A percentile compares a stretch with the other conserved stretches of the same genome.
These are phyloP conservation scores for Odontamblyopus lacepedii DNA, from an alignment of 2,797 vertebrate genomes.

Conservation along the genomic window DNA sequence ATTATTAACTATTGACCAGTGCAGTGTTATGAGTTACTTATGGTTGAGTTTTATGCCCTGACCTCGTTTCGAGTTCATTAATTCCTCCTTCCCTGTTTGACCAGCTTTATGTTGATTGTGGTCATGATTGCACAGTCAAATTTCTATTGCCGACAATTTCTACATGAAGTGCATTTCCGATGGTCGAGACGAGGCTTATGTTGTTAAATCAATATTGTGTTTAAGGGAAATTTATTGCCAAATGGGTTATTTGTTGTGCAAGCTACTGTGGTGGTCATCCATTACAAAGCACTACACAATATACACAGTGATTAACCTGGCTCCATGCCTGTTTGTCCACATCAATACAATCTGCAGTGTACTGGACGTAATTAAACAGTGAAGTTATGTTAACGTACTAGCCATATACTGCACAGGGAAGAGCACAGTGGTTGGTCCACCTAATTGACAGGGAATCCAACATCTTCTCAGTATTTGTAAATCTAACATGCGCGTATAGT, in stretches of 20 bases:
- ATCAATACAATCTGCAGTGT: neutral
- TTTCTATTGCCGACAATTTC: slow-evolving; percentile 2
- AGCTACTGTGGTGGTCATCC: slow-evolving; percentile 6
- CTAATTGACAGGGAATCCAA: neutral
- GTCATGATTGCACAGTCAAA: slow-evolving; percentile 1
- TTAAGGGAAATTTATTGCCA: slow-evolving; percentile 15
- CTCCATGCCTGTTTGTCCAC: slow-evolving; percentile 2
- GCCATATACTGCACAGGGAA: no score
- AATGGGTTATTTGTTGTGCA: neutral
- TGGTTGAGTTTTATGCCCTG: neutral
- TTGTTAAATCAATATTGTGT: slow-evolving; percentile 12
- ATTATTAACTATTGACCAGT: slow-evolving; percentile 1
- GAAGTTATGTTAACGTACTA: neutral
- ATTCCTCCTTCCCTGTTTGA: neutral
- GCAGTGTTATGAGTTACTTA: neutral
- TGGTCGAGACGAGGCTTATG: neutral
- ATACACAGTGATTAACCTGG: slow-evolving; percentile 8
- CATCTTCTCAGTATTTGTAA: neutral
- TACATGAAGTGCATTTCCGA: slow-evolving; percentile 6
- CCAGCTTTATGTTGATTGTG: slow-evolving; percentile 4
- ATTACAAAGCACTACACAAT: slow-evolving; percentile 7
- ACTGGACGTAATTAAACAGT: neutral
- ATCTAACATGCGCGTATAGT: no score
- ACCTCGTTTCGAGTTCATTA: neutral
- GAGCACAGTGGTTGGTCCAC: neutral